phyloP scores from a whole-genome alignment of 2,888 invertebrate species.

The Camptogramma bilineatum region DNA sequence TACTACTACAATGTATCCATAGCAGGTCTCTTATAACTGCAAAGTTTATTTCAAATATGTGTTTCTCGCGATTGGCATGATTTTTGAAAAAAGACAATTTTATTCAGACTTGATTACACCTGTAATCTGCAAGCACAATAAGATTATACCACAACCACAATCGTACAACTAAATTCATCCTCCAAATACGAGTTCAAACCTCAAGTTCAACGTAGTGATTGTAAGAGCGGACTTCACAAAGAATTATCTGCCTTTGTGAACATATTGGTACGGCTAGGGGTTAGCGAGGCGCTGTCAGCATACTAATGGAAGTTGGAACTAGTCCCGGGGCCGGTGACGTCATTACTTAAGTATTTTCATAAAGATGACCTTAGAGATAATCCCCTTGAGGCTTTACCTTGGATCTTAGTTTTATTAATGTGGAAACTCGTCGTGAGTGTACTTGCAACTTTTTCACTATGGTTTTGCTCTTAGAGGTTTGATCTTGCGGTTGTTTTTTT shows the following conservation, averaged over 20 bases:
- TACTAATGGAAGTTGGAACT: constrained; percentile 23
- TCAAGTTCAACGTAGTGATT: constrained; percentile 12
- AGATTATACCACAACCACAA: too few relatives aligned
- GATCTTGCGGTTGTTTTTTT: too few relatives aligned
- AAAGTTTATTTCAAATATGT: too few relatives aligned
- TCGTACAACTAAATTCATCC: constrained; percentile 6
- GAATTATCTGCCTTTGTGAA: constrained; percentile 17
- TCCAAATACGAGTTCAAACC: constrained; percentile 7
- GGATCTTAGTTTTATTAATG: background rate
- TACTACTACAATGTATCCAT: too few relatives aligned
- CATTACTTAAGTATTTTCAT: constrained; percentile 8
- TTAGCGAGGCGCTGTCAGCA: constrained; percentile 15
- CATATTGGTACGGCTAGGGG: constrained; percentile 14
- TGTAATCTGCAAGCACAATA: too few relatives aligned
- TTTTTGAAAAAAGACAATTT: too few relatives aligned
- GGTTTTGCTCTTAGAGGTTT: too few relatives aligned
- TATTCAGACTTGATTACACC: too few relatives aligned
- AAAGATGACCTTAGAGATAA: background rate
- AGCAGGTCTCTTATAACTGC: too few relatives aligned
- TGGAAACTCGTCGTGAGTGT: background rate
- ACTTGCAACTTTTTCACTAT: too few relatives aligned
- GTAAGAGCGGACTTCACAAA: constrained; percentile 17
- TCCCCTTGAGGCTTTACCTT: background rate
- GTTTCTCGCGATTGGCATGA: too few relatives aligned
- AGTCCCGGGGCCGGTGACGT: background rate